Evolutionary conservation across 2,113 vertebrate species (phyloP).

Genomic region (Murina feae): DNA sequence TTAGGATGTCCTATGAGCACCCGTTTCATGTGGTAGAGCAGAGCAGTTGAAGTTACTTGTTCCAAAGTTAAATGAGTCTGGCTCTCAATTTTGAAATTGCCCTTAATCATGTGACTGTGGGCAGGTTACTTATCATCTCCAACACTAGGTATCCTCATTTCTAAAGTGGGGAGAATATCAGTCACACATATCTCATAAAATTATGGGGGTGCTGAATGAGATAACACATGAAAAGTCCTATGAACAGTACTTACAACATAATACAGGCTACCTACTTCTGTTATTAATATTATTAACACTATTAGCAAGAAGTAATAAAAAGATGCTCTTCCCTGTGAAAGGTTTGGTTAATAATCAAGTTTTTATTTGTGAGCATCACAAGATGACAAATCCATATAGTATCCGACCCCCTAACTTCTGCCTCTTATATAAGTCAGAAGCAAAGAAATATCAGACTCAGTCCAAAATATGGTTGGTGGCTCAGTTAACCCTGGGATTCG

Average conservation of each 20-base stretch:
- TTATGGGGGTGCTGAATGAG: not conserved
- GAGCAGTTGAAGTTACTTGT: not conserved
- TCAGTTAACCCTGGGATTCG: not conserved
- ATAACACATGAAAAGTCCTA: not conserved
- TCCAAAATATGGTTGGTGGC: not conserved
- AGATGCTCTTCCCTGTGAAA: not conserved
- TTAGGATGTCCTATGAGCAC: not conserved
- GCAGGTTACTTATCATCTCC: not conserved
- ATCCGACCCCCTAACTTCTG: not conserved
- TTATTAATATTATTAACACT: not conserved
- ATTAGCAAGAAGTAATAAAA: constrained; percentile 13
- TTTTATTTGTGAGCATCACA: not conserved
- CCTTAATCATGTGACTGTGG: not conserved
- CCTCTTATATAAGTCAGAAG: not conserved
- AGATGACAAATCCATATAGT: not conserved
- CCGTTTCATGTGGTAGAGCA: not conserved
- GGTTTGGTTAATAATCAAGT: not conserved
- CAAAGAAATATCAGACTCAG: not conserved
- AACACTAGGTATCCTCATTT: not conserved
- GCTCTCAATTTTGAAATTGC: not conserved
- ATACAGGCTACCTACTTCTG: not conserved
- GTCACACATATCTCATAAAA: not conserved
- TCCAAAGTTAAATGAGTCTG: not conserved
- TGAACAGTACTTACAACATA: not conserved
- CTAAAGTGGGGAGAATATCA: not conserved